Percentiles rank a stretch among this genome's conserved stretches.
phyloP scores from a whole-genome alignment of 2,113 vertebrate genomes.

The Pseudorectes ferrugineus region DNA sequence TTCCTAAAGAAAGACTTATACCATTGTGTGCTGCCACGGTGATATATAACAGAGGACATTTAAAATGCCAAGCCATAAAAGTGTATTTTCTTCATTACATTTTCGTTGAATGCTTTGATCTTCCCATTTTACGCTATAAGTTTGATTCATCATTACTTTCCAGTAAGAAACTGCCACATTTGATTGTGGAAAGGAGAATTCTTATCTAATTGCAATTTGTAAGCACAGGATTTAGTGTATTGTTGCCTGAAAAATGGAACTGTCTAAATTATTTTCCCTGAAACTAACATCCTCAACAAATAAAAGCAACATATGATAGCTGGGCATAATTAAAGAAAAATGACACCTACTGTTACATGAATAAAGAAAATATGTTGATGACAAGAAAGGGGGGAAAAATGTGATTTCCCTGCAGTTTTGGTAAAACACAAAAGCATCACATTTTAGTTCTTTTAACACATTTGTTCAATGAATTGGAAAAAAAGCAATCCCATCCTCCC shows the following conservation, averaged over 20 bases:
- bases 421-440: constrained; percentile 25
- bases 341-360: constrained; percentile 72
- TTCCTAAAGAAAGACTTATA: constrained; percentile 30
- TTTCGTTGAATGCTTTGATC: constrained; percentile 55
- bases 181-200: constrained; percentile 67
- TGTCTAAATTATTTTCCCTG: constrained; percentile 75
- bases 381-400: not conserved
- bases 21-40: constrained; percentile 40
- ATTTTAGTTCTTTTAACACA: constrained; percentile 42
- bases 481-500: constrained; percentile 17
- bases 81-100: constrained; percentile 70
- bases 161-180: constrained; percentile 67
- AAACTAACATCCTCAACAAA: constrained; percentile 74
- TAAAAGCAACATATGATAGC: constrained; percentile 72
- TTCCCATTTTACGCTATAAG: constrained; percentile 53
- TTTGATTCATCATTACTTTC: constrained; percentile 67
- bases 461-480: constrained; percentile 46
- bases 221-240: constrained; percentile 71
- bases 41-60: constrained; percentile 63
- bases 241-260: constrained; percentile 73
- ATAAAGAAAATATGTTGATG: constrained; percentile 67
- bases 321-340: constrained; percentile 74
- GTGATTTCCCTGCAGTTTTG: constrained; percentile 44
- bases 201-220: constrained; percentile 77
- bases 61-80: constrained; percentile 65